Conservation (phyloP, 2,888 invertebrate genomes). For the Siphonodentalium dalli region DNA sequence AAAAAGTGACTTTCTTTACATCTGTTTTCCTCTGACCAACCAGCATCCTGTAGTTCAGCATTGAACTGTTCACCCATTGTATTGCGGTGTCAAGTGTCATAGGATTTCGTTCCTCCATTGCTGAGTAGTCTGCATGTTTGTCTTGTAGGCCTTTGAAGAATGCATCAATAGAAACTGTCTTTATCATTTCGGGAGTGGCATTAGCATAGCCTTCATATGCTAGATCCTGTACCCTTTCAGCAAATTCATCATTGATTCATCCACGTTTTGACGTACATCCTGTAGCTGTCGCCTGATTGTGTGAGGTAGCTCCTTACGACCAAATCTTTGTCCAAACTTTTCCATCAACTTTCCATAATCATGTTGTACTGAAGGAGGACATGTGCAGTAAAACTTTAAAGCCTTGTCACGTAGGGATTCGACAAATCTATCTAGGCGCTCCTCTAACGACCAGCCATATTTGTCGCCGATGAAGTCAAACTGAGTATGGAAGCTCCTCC, state of each 20-base stretch:
- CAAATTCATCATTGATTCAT: constrained; percentile 13
- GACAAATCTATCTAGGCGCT: constrained; percentile 5
- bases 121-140: too few relatives aligned
- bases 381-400: constrained; percentile 2
- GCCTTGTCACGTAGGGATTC: constrained; percentile 13
- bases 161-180: too few relatives aligned
- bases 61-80: too few relatives aligned
- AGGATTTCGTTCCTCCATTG: too few relatives aligned
- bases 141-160: too few relatives aligned
- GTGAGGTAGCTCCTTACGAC: constrained; percentile 2
- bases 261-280: neutral
- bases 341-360: neutral
- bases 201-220: constrained; percentile 10
- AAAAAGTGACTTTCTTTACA: too few relatives aligned
- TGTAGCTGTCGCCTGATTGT: constrained; percentile 11
- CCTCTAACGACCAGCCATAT: constrained; percentile 1
- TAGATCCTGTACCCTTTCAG: constrained; percentile 10
- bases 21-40: too few relatives aligned
- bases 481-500: constrained; percentile 2
- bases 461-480: neutral
- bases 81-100: too few relatives aligned
- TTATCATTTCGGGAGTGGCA: too few relatives aligned
- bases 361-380: neutral
- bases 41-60: too few relatives aligned
- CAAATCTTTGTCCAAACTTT: constrained; percentile 9